Evolutionary conservation across 1,140 invertebrate genomes (phyloP).

Genomic region (Trichonephila clavata): DNA sequence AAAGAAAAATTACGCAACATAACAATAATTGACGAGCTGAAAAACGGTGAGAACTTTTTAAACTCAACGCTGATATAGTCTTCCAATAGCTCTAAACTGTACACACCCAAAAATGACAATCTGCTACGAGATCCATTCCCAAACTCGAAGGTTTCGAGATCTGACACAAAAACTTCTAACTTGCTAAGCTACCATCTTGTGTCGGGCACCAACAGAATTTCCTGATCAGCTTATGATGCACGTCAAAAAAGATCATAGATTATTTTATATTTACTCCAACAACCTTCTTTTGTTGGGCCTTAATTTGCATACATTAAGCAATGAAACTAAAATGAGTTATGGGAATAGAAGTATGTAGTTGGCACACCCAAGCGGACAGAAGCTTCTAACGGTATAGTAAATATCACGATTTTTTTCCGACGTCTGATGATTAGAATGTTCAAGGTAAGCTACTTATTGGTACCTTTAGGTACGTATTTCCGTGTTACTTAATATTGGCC

Average conservation of each 20-base stretch:
- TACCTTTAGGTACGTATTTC: slow-evolving; percentile 41
- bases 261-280: slow-evolving; percentile 17
- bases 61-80: background rate
- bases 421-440: slow-evolving; percentile 34
- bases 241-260: slow-evolving; percentile 24
- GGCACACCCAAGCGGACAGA: background rate
- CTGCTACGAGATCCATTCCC: background rate
- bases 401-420: background rate
- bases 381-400: slow-evolving; percentile 32
- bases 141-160: background rate
- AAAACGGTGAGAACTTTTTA: background rate
- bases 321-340: slow-evolving; percentile 2
- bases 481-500: slow-evolving; percentile 2
- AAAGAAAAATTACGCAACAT: background rate
- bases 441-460: slow-evolving; percentile 52
- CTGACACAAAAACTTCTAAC: slow-evolving; percentile 20
- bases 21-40: background rate
- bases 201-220: slow-evolving; percentile 17
- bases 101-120: slow-evolving; percentile 27
- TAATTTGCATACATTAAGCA: slow-evolving; percentile 28
- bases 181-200: slow-evolving; percentile 3
- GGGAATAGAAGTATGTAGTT: background rate
- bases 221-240: slow-evolving; percentile 7
- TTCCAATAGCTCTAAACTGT: background rate
- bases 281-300: slow-evolving; percentile 1